phyloP scores from a whole-genome alignment of 1,140 invertebrate genomes.

The Bradynema listronoti region DNA sequence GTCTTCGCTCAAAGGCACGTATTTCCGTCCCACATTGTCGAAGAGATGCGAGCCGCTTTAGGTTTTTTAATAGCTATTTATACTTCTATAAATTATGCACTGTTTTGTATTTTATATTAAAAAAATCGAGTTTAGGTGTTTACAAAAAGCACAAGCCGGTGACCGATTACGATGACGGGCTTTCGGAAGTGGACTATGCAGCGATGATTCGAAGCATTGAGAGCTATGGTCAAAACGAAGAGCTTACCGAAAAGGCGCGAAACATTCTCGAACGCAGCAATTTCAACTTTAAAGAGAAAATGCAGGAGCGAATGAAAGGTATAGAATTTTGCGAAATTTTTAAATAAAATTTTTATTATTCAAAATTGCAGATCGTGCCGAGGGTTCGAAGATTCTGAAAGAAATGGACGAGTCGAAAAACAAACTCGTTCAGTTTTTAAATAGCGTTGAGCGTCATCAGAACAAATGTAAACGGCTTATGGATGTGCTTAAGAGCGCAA shows the following conservation, averaged over 20 bases:
- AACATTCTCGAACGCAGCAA: slow-evolving; percentile 31
- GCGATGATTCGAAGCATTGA: slow-evolving; percentile 24
- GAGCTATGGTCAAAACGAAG: slow-evolving; percentile 21
- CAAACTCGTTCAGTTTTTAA: slow-evolving; percentile 27
- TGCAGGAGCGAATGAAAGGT: slow-evolving; percentile 31
- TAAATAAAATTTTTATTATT: not conserved
- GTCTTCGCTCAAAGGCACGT: slow-evolving; percentile 40
- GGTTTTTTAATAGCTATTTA: slow-evolving; percentile 18
- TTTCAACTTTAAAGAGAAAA: slow-evolving; percentile 34
- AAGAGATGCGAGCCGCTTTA: slow-evolving; percentile 40
- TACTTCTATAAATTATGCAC: no score
- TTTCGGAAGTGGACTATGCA: slow-evolving; percentile 14
- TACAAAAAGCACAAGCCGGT: not conserved
- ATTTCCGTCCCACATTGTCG: slow-evolving; percentile 36
- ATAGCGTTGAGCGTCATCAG: slow-evolving; percentile 20
- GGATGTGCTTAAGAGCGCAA: slow-evolving; percentile 36
- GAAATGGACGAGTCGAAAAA: slow-evolving; percentile 35
- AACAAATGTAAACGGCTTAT: slow-evolving; percentile 20
- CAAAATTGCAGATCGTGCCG: slow-evolving; percentile 25
- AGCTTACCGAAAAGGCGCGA: slow-evolving; percentile 34
- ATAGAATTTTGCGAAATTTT: slow-evolving; percentile 4
- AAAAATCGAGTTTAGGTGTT: not conserved
- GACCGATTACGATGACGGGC: slow-evolving; percentile 9
- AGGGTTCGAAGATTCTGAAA: slow-evolving; percentile 27
- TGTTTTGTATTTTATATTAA: not conserved